Evolutionary conservation across 1,140 invertebrate genomes (phyloP), one percentile per base, ranked within the genome.

Genomic region (Drosophila hydei): DNA sequence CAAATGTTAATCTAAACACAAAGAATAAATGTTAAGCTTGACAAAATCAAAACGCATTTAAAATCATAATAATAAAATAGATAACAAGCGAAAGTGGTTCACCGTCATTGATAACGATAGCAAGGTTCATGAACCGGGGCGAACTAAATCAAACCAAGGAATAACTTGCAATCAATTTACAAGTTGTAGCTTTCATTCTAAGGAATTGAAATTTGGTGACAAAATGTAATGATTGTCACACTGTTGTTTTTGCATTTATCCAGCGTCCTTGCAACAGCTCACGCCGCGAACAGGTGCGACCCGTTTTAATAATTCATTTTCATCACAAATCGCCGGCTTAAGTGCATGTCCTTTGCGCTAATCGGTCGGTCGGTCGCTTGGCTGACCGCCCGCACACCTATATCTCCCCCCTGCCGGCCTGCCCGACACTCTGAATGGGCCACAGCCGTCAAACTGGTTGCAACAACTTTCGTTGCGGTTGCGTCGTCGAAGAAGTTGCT

Each of bases 401-500:
- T 9, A 16, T 18, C 8, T 4, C 2, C 16, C 9, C 12, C n/a
- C 52, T 23, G 42, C 23, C 51, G 54, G 42, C 55, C 38, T 23
- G 16, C 21, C 14, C 38, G 40, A 23, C 11, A 33, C 9, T 3
- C 30, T 19, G 21, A 48, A 58, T 40, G 21, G 18, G 38, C 38
- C 27, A 30, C 47, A 18, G 25, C 25, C 23, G 18, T 16, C 27
- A 80, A 81, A 81, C 78, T 81, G 78, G 78, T 81, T 77, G 60
- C 73, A 68, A 77, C 78, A 81, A 81, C 78, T 81, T 81, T 81
- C 78, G 78, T 77, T 77, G 78, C 60, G 62, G 36, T 33, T 50
- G 68, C 61, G 72, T 38, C 50, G 77, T 58, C 54, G 50, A 61
- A 61, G 75, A 56, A 56, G 59, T 64, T 69, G 59, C 30, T 54